Conservation (phyloP, 2,113 vertebrate genomes). For the Laticauda colubrina region DNA sequence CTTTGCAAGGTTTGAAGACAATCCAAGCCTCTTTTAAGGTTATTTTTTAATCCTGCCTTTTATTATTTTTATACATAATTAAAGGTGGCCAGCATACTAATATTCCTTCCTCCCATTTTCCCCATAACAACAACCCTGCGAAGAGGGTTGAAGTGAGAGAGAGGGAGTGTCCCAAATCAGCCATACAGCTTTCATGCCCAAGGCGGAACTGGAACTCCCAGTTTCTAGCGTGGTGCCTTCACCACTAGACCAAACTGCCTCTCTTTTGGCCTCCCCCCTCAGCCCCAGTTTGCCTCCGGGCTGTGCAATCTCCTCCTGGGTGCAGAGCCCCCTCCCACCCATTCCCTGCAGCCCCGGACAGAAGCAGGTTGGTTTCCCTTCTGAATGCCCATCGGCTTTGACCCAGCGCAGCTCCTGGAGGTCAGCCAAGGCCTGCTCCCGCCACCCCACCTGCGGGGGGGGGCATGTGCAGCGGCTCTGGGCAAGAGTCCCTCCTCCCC, state of each 20-base stretch:
- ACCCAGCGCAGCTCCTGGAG: neutral
- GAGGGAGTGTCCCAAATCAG: no score
- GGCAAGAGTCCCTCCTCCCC: neutral
- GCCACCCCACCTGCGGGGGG: neutral
- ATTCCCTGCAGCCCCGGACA: neutral
- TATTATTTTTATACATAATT: no score
- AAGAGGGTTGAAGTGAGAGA: no score
- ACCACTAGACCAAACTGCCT: neutral
- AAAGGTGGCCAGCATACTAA: no score
- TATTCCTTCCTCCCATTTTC: no score
- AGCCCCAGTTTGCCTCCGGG: neutral
- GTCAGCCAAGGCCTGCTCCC: neutral
- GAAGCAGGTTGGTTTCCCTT: neutral
- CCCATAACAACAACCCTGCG: no score
- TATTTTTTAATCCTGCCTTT: neutral
- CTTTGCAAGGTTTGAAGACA: neutral
- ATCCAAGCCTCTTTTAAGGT: neutral
- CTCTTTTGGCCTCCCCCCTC: no score
- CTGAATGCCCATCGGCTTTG: neutral
- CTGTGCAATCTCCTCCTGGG: neutral
- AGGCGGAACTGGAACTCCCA: neutral
- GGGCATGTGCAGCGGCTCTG: neutral
- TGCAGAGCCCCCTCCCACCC: neutral
- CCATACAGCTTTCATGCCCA: neutral
- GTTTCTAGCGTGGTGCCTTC: neutral